A percentile compares a stretch with the other conserved stretches of the same genome.
These are phyloP conservation scores for Drosophila nannoptera DNA, from an alignment of 1,140 invertebrate species.

Conservation along the genomic window DNA sequence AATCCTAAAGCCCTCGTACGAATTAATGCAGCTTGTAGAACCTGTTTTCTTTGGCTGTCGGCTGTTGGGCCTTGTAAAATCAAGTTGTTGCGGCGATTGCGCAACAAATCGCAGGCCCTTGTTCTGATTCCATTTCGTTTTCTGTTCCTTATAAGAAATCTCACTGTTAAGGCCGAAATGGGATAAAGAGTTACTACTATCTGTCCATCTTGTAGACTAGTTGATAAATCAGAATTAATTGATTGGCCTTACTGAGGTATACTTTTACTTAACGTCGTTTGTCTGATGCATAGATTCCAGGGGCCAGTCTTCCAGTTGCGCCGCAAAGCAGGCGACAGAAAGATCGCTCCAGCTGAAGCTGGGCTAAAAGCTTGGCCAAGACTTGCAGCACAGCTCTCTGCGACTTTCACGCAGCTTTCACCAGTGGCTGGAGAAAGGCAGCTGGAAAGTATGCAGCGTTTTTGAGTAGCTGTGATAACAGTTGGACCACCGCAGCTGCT, in stretches of 20 bases:
- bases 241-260: constrained; percentile 3
- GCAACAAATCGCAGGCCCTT: too few species aligned
- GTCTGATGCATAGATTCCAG: background rate
- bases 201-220: too few species aligned
- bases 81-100: too few species aligned
- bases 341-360: background rate
- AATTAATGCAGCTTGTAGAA: too few species aligned
- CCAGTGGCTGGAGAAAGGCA: background rate
- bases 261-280: background rate
- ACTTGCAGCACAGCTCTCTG: constrained; percentile 4
- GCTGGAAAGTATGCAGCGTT: constrained; percentile 27
- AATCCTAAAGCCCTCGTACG: too few species aligned
- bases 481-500: background rate
- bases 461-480: background rate
- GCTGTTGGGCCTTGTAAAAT: too few species aligned
- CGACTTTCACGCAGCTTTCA: constrained; percentile 18
- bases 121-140: too few species aligned
- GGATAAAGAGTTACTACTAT: too few species aligned
- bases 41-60: too few species aligned
- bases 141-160: too few species aligned
- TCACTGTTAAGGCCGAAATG: too few species aligned
- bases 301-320: background rate
- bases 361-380: constrained; percentile 25
- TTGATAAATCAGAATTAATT: too few species aligned
- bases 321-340: constrained; percentile 3